Conservation (phyloP, 2,888 invertebrate species). For the Onchidella celtica region DNA sequence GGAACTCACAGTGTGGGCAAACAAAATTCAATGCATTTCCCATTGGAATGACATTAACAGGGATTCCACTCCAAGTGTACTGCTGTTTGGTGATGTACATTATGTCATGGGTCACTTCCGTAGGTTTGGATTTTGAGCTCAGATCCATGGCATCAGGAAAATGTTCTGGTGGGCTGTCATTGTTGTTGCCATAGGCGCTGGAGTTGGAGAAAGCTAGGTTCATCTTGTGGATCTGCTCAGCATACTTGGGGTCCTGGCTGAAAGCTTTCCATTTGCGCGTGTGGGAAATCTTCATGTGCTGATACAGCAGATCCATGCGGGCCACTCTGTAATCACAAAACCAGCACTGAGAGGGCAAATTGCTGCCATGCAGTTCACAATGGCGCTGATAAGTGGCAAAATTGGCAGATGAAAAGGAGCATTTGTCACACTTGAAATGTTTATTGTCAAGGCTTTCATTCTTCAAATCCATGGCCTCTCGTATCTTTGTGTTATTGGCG, state of each 20-base stretch:
- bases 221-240: conserved; percentile 40
- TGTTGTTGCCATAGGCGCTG: conserved; percentile 36
- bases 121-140: conserved; percentile 12
- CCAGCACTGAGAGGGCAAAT: conserved; percentile 70
- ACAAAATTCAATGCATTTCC: conserved; percentile 43
- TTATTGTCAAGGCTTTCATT: no score
- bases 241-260: conserved; percentile 50
- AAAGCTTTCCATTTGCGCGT: conserved; percentile 63
- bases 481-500: conserved; percentile 10
- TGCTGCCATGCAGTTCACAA: conserved; percentile 72
- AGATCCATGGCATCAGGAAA: conserved; percentile 41
- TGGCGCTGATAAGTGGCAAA: conserved; percentile 69
- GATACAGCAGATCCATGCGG: conserved; percentile 70
- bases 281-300: conserved; percentile 75
- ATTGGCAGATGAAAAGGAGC: conserved; percentile 70
- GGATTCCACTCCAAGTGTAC: conserved; percentile 48
- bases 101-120: conserved; percentile 33
- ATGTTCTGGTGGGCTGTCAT: conserved; percentile 38
- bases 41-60: conserved; percentile 41
- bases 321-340: conserved; percentile 78
- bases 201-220: conserved; percentile 31
- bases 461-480: conserved; percentile 18
- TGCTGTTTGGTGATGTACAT: conserved; percentile 37
- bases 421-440: conserved; percentile 71
- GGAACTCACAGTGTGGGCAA: conserved; percentile 45